Percentiles rank a stretch among this genome's conserved stretches.
These are phyloP conservation scores for Julus scandinavius DNA, from an alignment of 2,888 invertebrate genomes.

Conservation along the genomic window DNA sequence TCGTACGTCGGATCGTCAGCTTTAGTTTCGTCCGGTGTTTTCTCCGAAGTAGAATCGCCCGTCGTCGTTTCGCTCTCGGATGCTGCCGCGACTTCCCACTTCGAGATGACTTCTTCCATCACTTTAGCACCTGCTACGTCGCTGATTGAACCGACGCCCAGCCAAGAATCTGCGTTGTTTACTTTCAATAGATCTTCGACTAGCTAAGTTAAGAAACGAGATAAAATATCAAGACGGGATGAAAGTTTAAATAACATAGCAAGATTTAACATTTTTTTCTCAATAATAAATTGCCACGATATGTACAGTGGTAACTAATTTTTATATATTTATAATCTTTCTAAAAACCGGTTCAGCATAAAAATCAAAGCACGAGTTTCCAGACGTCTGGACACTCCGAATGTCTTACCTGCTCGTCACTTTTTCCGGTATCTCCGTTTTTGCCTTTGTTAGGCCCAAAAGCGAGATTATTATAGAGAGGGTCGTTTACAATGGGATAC, in stretches of 20 bases:
- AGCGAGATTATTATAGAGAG: conserved; percentile 93
- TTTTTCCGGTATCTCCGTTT: conserved; percentile 85
- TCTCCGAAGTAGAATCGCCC: conserved; percentile 18
- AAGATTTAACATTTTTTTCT: too few species aligned
- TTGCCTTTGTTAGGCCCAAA: conserved; percentile 95
- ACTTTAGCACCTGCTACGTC: background rate
- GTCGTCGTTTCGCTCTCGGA: conserved; percentile 10
- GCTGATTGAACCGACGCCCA: conserved; percentile 69
- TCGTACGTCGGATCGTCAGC: conserved; percentile 81
- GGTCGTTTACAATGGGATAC: conserved; percentile 97
- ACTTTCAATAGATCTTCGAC: conserved; percentile 89
- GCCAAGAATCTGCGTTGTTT: conserved; percentile 94
- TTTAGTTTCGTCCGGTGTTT: conserved; percentile 70
- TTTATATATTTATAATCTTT: too few species aligned
- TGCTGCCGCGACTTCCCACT: background rate
- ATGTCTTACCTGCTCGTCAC: conserved; percentile 76
- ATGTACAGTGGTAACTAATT: too few species aligned
- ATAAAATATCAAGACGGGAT: too few species aligned
- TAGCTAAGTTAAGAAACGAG: conserved; percentile 65
- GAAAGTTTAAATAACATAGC: too few species aligned
- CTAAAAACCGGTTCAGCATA: too few species aligned
- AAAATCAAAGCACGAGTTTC: too few species aligned
- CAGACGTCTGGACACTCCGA: background rate
- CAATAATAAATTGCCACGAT: too few species aligned
- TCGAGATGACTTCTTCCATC: conserved; percentile 27